Base-by-base conservation (phyloP, 1,140 invertebrate genomes). In the Doryteuthis pealeii region DNA sequence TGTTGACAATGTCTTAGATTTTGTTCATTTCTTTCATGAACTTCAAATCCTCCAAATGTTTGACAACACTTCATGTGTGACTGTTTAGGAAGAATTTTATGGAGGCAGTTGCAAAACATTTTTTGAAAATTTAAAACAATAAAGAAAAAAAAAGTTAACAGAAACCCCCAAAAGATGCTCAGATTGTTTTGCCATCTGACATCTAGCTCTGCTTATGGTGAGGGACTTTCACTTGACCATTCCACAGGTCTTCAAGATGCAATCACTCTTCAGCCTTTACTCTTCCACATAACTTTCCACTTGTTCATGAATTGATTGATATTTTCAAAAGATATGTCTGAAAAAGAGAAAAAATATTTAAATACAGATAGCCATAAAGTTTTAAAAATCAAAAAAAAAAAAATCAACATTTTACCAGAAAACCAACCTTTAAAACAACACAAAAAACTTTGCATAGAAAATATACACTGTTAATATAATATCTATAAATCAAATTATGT, bases 241-340 rank as follows among this genome's bases (percentile, higher is more conserved):
- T 62, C 22, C 15, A 5, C 22, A 26, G 28, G 58, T 26, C 22
- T 30, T 30, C 3, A 15, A 62, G 32, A 69, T 28, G 30, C 30
- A 40, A 26, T 28, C 68, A 15, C 15, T 66, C 74, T 76, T 92
- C 92, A 92, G 86, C 91, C 86, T 91, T 92, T 78, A 89, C 91
- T 81, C 89, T 90, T 86, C 91, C 91, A 80, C 28, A 80, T 35
- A 18, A 81, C 82, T 65, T 81, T 81, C 92, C 92, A 93, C 85
- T 92, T 92, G 43, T 88, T 88, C 79, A 91, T 89, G 86, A 93
- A 93, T 43, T 89, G 86, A 77, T 90, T 89, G 74, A 92, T 91
- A 70, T 91, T 90, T 83, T 93, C 91, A 43, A 92, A 86, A 78
- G 90, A 90, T 32, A 92, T 89, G 76, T 92, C 92, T 91, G 74